Evolutionary conservation across 1,140 invertebrate genomes (phyloP), one percentile per base, ranked within the genome.

Genomic region (Homarus americanus): DNA sequence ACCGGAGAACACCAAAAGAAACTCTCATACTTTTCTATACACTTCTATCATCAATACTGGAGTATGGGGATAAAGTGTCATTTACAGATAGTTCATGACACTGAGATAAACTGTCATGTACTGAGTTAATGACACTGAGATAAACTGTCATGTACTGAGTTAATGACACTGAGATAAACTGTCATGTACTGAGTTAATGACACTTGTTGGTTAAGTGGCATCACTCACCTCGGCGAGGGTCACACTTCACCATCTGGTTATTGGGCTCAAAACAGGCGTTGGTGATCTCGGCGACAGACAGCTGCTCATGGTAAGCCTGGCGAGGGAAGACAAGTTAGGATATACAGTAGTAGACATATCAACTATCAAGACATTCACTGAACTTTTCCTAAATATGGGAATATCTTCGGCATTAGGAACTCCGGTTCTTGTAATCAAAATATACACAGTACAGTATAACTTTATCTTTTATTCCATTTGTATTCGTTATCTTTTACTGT

Each of bases 251-350:
- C 92, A 92, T 92, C 84, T 92, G 92, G 79, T 91, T 92, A 69
- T 89, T 66, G 38, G 92, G 91, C 58, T 92, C 84, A 41, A 92
- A 92, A 44, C 92, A 89, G 36, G 87, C 78, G 28, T 89, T 89
- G 58, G 87, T 89, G 40, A 89, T 89, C 79, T 89, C 87, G 3
- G 69, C 82, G 40, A 91, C 83, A 0, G 93, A 98, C 97, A 72
- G 96, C 96, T 97, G 96, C 93, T 97, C 97, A 91, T 97, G 97
- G 96, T 96, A 92, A 97, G 94, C 93, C 96, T 96, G 66, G n/a
- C n/a, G n/a, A n/a, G n/a, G n/a, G n/a, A n/a, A n/a, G n/a, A n/a
- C n/a, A n/a, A n/a, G n/a, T n/a, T n/a, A n/a, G n/a, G n/a, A n/a
- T n/a, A n/a, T n/a, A n/a, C n/a, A n/a, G n/a, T n/a, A n/a, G n/a